Conservation (phyloP, 2,888 invertebrate species). For the Archaeoteleia sp. region DNA sequence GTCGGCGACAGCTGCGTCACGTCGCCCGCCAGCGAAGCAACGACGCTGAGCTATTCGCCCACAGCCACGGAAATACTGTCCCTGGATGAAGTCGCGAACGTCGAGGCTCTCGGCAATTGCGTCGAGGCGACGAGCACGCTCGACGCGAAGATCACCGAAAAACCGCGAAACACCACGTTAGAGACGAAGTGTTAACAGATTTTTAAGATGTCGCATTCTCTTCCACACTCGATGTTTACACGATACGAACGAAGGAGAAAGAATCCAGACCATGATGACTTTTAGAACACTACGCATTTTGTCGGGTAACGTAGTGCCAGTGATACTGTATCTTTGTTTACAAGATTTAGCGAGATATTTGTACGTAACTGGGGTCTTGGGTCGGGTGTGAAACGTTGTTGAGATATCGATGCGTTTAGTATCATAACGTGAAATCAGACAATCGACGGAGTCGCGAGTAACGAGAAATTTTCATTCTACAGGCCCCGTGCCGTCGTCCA, state of each 20-base stretch:
- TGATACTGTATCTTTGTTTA: conserved; percentile 62
- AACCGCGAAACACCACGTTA: conserved; percentile 61
- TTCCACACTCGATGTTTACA: neutral
- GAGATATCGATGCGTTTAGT: conserved; percentile 58
- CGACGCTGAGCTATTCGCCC: conserved; percentile 66
- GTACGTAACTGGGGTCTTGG: conserved; percentile 55
- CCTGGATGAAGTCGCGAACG: conserved; percentile 63
- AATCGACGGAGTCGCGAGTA: conserved; percentile 59
- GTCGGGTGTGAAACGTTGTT: conserved; percentile 55
- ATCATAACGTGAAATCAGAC: conserved; percentile 62
- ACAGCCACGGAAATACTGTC: conserved; percentile 68
- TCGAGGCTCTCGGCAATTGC: conserved; percentile 24
- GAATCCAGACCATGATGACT: conserved; percentile 24
- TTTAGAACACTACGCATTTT: conserved; percentile 51
- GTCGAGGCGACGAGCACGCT: conserved; percentile 54
- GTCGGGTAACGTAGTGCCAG: conserved; percentile 59
- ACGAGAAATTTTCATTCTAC: conserved; percentile 54
- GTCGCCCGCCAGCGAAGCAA: conserved; percentile 68
- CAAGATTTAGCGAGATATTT: conserved; percentile 63
- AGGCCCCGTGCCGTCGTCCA: no score
- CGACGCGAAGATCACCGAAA: conserved; percentile 56
- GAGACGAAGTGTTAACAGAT: conserved; percentile 62
- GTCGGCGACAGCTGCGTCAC: conserved; percentile 69
- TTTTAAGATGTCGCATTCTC: conserved; percentile 8
- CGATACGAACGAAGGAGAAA: conserved; percentile 1